Base-by-base conservation (phyloP, 2,888 invertebrate species). In the Syrphus vitripennis region DNA sequence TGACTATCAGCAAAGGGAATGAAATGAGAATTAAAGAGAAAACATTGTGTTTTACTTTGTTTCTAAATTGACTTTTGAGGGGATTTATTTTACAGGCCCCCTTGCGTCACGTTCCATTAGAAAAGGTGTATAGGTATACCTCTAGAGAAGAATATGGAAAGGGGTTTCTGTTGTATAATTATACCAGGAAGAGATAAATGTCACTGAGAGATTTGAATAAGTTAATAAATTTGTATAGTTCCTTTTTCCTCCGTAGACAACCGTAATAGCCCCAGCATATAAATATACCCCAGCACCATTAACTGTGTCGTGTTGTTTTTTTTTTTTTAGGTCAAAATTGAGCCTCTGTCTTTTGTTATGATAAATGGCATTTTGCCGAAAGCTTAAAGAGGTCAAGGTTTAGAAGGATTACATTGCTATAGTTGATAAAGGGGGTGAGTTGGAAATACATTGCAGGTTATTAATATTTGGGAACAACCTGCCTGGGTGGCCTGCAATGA, bases 181-280 rank as follows among this genome's bases (percentile, higher is more conserved):
- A 67, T 67, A 86, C 82, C n/a, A 77, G 72, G 82, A 78, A 55
- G 77, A 86, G 86, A 86, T 86, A 86, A 86, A 86, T 86, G 86
- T 86, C 86, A 86, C 70, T 72, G 67, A 74, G 77, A 82, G 82
- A 86, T 86, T 86, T 82, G 86, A 86, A 86, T 86, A 86, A 86
- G 86, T 86, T 82, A 86, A 86, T 86, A 86, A 86, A 86, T 86
- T 86, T 82, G 63, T 82, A 86, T 77, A 86, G 48, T 50, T 67
- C 31, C 50, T 82, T 69, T 71, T 48, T 53, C 42, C 12, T 24
- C 40, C 24, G 10, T n/a, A 14, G 21, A 34, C 0, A 6, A 10
- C 7, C 4, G 2, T 16, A 10, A 9, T 21, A 16, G 9, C 10
- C 29, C 24, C 37, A 40, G 4, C n/a, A n/a, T n/a, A n/a, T n/a